Evolutionary conservation across 2,113 vertebrate genomes (phyloP), one percentile per base, ranked within the genome.

Genomic region (Larimichthys polyactis): DNA sequence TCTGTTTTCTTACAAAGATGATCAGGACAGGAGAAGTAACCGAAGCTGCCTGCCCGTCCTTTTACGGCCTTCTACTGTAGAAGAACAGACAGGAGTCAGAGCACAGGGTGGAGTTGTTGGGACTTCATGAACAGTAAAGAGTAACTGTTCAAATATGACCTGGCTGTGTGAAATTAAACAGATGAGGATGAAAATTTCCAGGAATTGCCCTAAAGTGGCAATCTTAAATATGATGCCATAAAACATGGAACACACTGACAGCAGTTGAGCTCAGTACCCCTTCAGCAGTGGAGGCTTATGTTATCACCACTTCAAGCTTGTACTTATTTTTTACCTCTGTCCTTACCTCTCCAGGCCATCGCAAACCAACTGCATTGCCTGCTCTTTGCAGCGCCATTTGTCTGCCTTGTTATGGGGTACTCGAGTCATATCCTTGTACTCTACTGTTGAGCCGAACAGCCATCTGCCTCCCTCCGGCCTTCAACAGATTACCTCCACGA

Each of bases 21-120:
- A 86, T 84, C 60, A 78, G 85, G 86, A 91, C 79, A 83, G 81
- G 91, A 87, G 79, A 90, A 91, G 90, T 86, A 91, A 89, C 82
- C 11, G 17, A 87, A 89, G 79, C 78, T 79, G 75, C 79, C 77
- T 80, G 84, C 70, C 64, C 75, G 82, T 88, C 82, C 75, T 81
- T 90, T 89, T 90, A 88, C 20, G 52, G 82, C 60, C 40, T 65
- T 58, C 66, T 75, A 55, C 75, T 80, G 81, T 58, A 65, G 79
- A 66, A 60, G 85, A 86, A 82, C 84, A 81, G 82, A 75, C 68
- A 10, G 52, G 59, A 81, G 36, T 65, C 68, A 2, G 60, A 77
- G 74, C 5, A 16, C 40, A 73, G 87, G 80, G 84, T 78, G 88
- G 81, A 89, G 78, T 73, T 71, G 58, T 68, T 78, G 77, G 54